A percentile compares a stretch with the other conserved stretches of the same genome.
These are phyloP conservation scores for Poicephalus meyeri DNA, from an alignment of 2,113 vertebrate genomes.

Conservation along the genomic window DNA sequence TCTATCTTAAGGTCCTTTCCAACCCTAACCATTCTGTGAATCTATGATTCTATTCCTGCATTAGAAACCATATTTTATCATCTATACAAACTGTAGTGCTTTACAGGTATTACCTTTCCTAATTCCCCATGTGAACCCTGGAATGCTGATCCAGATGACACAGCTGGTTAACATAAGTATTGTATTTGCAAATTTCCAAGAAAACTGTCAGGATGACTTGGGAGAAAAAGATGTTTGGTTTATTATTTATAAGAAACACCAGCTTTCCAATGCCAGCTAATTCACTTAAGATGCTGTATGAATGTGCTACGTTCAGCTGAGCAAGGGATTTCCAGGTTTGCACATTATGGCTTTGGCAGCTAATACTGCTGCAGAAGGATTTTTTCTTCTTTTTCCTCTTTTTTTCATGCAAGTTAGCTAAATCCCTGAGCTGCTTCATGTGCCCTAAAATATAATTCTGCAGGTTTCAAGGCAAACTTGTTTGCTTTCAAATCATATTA, in stretches of 20 bases:
- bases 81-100: not conserved
- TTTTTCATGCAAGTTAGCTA: not conserved
- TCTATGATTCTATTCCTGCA: not conserved
- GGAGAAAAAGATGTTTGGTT: not conserved
- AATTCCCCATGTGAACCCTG: not conserved
- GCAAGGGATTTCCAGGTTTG: conserved; percentile 32
- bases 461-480: not conserved
- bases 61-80: not conserved
- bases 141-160: not conserved
- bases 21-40: no score
- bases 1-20: no score
- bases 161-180: not conserved
- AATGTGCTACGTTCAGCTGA: not conserved
- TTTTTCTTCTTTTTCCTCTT: not conserved
- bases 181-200: conserved; percentile 49
- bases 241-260: conserved; percentile 28
- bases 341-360: conserved; percentile 22
- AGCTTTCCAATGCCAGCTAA: conserved; percentile 14
- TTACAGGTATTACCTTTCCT: not conserved
- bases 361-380: not conserved
- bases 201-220: conserved; percentile 23
- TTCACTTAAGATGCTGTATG: conserved; percentile 46
- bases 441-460: not conserved
- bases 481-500: not conserved
- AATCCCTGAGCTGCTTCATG: not conserved